phyloP scores from a whole-genome alignment of 2,888 invertebrate species.

The Tortrix viridana region DNA sequence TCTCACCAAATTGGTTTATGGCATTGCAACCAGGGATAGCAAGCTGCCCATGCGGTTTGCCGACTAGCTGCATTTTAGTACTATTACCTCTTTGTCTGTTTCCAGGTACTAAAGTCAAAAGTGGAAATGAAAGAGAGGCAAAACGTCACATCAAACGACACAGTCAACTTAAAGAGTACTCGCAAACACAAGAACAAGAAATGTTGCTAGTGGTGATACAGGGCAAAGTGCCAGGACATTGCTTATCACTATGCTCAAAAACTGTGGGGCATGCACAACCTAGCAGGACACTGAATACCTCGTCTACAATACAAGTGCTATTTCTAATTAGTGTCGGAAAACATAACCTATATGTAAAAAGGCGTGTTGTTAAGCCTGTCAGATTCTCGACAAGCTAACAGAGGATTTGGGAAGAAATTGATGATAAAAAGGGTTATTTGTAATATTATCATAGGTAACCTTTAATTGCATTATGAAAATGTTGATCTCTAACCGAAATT shows the following conservation, averaged over 20 bases:
- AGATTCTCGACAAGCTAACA: background rate
- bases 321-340: constrained; percentile 27
- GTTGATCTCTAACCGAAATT: constrained; percentile 41
- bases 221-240: constrained; percentile 70
- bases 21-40: no score
- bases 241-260: constrained; percentile 77
- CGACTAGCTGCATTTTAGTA: background rate
- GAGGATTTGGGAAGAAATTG: constrained; percentile 29
- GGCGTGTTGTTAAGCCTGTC: background rate
- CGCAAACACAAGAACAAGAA: constrained; percentile 86
- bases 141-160: constrained; percentile 87
- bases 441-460: constrained; percentile 38
- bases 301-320: constrained; percentile 31
- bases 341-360: constrained; percentile 10
- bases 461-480: constrained; percentile 39
- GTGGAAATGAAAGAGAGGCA: constrained; percentile 91
- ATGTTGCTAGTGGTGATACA: constrained; percentile 81
- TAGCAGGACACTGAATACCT: constrained; percentile 55
- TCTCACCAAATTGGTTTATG: no score
- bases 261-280: constrained; percentile 73
- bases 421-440: constrained; percentile 40
- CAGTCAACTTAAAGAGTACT: constrained; percentile 88
- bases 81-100: constrained; percentile 44
- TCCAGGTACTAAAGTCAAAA: constrained; percentile 93
- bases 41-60: no score